These are phyloP conservation scores for Myocastor coypus DNA, from an alignment of 2,113 vertebrate species.

Conservation along the genomic window DNA sequence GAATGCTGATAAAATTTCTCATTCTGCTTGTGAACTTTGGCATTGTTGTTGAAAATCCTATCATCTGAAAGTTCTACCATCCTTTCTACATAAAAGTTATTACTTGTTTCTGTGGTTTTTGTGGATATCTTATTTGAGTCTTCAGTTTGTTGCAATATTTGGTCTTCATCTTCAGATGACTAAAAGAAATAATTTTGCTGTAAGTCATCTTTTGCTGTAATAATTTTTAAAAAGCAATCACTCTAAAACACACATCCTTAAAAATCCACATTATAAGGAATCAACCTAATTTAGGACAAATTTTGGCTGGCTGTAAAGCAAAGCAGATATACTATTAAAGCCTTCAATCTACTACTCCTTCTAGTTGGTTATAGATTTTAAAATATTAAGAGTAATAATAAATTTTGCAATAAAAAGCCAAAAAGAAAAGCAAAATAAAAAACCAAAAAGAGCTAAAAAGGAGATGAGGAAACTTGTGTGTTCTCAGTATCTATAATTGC, in stretches of 20 bases:
- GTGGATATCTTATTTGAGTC: conserved; percentile 38
- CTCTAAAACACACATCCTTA: background rate
- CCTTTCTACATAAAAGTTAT: background rate
- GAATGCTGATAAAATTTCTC: background rate
- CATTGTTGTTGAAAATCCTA: background rate
- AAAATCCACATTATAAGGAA: conserved; percentile 31
- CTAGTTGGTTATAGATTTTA: background rate
- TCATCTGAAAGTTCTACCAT: background rate
- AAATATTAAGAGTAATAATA: conserved; percentile 7
- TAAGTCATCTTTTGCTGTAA: conserved; percentile 32
- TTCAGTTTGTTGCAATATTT: conserved; percentile 64
- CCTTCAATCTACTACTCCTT: background rate
- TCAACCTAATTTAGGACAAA: background rate
- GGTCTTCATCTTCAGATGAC: conserved; percentile 83
- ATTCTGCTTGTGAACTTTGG: background rate
- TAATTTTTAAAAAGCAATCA: background rate
- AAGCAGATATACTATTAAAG: background rate
- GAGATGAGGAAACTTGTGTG: background rate
- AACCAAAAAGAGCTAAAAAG: background rate
- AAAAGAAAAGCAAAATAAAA: background rate
- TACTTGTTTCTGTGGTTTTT: conserved; percentile 38
- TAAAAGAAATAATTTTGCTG: conserved; percentile 70
- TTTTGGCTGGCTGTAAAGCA: background rate
- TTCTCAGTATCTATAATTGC: background rate
- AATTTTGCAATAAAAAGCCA: background rate